phyloP scores from a whole-genome alignment of 2,113 vertebrate species.

The Galeopterus variegatus region DNA sequence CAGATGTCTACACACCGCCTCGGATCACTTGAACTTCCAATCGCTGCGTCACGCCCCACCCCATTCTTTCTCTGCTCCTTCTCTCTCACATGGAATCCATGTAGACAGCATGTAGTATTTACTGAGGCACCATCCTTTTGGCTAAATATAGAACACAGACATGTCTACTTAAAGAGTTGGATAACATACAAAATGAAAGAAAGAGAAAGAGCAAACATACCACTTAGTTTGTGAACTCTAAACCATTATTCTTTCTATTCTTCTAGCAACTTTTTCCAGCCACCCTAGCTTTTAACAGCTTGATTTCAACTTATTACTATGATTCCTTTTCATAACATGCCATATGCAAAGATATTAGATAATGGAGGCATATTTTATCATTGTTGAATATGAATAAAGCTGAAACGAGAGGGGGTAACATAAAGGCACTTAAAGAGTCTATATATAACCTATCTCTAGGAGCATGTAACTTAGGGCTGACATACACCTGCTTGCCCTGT shows the following conservation, averaged over 20 bases:
- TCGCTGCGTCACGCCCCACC: neutral
- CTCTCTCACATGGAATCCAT: neutral
- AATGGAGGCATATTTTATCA: constrained; percentile 56
- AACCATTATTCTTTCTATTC: constrained; percentile 63
- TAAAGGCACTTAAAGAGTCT: constrained; percentile 59
- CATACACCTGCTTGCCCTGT: neutral
- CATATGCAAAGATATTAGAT: constrained; percentile 75
- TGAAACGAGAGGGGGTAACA: constrained; percentile 66
- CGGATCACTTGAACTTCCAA: neutral
- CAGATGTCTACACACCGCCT: neutral
- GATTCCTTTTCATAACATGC: constrained; percentile 68
- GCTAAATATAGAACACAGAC: constrained; percentile 77
- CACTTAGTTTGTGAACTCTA: constrained; percentile 50
- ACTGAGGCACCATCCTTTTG: constrained; percentile 30
- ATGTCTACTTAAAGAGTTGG: constrained; percentile 53
- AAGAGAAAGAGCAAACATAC: constrained; percentile 27
- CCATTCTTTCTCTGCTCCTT: neutral
- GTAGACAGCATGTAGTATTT: constrained; percentile 36
- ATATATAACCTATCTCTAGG: constrained; percentile 74
- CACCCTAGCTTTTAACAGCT: constrained; percentile 68
- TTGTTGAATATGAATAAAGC: constrained; percentile 74
- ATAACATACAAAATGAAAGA: constrained; percentile 71
- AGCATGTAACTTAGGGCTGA: constrained; percentile 65
- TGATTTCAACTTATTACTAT: constrained; percentile 65
- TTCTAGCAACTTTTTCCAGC: constrained; percentile 53